Evolutionary conservation across 1,140 invertebrate genomes (phyloP).

Genomic region (Trichonephila inaurata): DNA sequence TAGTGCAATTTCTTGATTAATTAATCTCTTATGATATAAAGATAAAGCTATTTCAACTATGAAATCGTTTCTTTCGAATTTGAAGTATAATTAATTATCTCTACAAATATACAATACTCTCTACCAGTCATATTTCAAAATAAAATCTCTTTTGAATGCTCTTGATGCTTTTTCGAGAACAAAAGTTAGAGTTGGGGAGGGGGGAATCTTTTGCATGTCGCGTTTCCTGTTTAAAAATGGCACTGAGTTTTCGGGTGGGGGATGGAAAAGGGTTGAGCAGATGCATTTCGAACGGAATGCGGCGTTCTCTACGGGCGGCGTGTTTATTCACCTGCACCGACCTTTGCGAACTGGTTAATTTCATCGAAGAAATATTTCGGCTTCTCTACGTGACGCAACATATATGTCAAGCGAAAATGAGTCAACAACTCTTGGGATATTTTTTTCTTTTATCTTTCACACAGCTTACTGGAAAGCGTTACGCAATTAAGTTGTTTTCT

Average conservation of each 20-base stretch:
- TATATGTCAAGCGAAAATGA: conserved; percentile 51
- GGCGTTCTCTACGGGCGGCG: conserved; percentile 52
- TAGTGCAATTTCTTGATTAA: no score
- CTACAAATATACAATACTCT: no score
- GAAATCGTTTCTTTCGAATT: no score
- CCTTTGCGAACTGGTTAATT: conserved; percentile 57
- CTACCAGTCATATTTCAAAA: no score
- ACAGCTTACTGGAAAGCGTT: not conserved
- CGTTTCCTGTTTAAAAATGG: not conserved
- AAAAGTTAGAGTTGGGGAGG: not conserved
- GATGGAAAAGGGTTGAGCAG: not conserved
- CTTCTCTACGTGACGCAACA: conserved; percentile 24
- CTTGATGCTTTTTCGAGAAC: not conserved
- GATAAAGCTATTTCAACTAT: no score
- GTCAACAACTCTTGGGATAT: conserved; percentile 21
- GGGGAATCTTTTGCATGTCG: not conserved
- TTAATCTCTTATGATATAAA: no score
- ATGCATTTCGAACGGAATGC: conserved; percentile 31
- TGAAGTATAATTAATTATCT: no score
- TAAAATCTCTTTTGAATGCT: no score
- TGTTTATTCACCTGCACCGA: conserved; percentile 57
- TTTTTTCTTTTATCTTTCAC: not conserved
- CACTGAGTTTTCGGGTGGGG: not conserved
- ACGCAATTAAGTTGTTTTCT: conserved; percentile 13
- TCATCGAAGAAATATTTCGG: conserved; percentile 46